Evolutionary conservation across 2,888 invertebrate species (phyloP), one percentile per base, ranked within the genome.

Genomic region (Drosophila diplacantha): DNA sequence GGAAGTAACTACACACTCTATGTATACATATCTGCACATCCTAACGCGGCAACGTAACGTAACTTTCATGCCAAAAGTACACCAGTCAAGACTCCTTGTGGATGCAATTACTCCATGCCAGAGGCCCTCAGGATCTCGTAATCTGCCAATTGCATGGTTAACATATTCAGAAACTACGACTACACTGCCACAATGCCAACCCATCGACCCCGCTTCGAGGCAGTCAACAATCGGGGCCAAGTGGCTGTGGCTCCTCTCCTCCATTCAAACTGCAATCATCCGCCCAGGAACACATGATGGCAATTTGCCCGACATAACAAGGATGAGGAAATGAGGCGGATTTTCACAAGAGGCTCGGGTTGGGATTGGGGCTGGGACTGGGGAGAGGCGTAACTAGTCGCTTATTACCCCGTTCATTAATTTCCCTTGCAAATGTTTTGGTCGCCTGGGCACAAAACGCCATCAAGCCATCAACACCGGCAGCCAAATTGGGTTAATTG

Each of bases 401-500:
- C 57, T 62, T 59, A 54, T 61, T 64, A 75, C 55, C 64, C 59
- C 35, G 64, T 61, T 56, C 66, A 71, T 81, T 81, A 71, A 75
- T 66, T 81, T 81, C 68, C 73, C 71, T 68, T 63, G 62, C 59
- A 61, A 73, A 72, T 72, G 73, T 51, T 68, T 63, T 62, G 60
- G 54, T 24, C 51, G 43, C 59, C 46, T n/a, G 34, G 34, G 26
- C 38, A 14, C n/a, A n/a, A 41, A 62, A 46, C 71, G 64, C 50
- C 57, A 64, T 58, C 50, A 57, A 49, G 67, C 51, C 68, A 66
- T 74, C 72, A 81, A 79, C 73, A 60, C 46, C 49, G 72, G 34
- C 73, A 46, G 49, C 61, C 50, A 63, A 77, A 74, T 74, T 79
- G 82, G 82, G 82, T 80, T 79, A 79, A 81, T 83, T 83, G 61